Evolutionary conservation across 2,797 vertebrate species (phyloP), one percentile per base, ranked within the genome.

Genomic region (Alcedo quadribrachys): DNA sequence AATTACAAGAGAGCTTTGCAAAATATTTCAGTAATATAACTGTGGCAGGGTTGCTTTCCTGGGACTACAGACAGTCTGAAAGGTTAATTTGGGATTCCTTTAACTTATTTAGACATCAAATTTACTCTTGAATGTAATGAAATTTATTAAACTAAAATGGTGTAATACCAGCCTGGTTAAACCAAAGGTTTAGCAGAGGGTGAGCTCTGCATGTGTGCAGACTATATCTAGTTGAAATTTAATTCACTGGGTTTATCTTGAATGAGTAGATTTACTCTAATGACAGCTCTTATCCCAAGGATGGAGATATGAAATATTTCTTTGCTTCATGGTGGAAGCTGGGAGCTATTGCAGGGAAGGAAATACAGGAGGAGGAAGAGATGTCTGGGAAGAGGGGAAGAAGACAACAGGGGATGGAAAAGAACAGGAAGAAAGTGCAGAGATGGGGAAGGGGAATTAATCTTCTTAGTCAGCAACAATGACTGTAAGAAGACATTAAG

Each of bases 391-490:
- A 71, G 40, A 51, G 54, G 30, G 19, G 70, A 6, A 68, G 6
- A 54, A 58, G 15, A 65, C 25, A 62, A 58, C 4, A 60, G 5
- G 2, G 9, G 1, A 51, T 66, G 35, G n/a, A 69, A 12, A 20
- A 55, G 5, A 43, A 3, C 0, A 3, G 9, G 27, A 20, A 46
- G 21, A 58, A 76, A 77, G 14, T 1, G 0, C 22, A 43, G 45
- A 50, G 14, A 50, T n/a, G 7, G 46, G 35, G 46, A 94, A 90
- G 4, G 9, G 37, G 5, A 78, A 20, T 4, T 30, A 7, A 5
- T 75, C 75, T 37, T 74, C 51, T 88, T 86, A 74, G 67, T 86
- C 83, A 87, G 58, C 71, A 91, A 15, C 54, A 27, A 22, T 75
- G 62, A 77, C 19, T 3, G 3, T 85, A 51, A 85, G 32, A 82